Evolutionary conservation across 2,888 invertebrate genomes (phyloP).

Genomic region (Allygus modestus): DNA sequence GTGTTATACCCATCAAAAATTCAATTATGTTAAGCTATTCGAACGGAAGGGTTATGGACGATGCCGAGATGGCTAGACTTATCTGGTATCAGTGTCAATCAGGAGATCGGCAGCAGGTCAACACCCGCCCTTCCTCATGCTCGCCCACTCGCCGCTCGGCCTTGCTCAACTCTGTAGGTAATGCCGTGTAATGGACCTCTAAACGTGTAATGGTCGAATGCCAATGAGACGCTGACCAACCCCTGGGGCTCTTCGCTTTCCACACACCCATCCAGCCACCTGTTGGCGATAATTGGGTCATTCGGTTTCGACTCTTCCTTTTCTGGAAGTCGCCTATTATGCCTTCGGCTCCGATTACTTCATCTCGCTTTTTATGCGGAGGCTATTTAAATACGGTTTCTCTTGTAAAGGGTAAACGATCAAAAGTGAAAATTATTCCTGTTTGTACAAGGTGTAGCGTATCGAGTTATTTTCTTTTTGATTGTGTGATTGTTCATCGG

Average conservation of each 20-base stretch:
- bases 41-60: neutral
- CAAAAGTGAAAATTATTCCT: no score
- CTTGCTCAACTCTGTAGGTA: constrained; percentile 31
- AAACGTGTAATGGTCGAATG: constrained; percentile 30
- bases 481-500: no score
- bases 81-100: constrained; percentile 45
- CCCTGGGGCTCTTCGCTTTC: constrained; percentile 20
- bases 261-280: constrained; percentile 31
- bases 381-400: neutral
- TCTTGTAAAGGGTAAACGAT: neutral
- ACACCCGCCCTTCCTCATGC: neutral
- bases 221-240: constrained; percentile 7
- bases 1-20: neutral
- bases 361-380: neutral
- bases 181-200: constrained; percentile 44
- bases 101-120: constrained; percentile 20
- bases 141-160: neutral
- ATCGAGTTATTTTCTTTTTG: no score
- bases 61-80: constrained; percentile 32
- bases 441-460: no score
- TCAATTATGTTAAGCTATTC: constrained; percentile 16
- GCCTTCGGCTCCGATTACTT: constrained; percentile 19
- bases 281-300: constrained; percentile 36
- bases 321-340: constrained; percentile 21
- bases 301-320: constrained; percentile 32